Conservation (phyloP, 2,113 vertebrate genomes). For the Gallinago media region DNA sequence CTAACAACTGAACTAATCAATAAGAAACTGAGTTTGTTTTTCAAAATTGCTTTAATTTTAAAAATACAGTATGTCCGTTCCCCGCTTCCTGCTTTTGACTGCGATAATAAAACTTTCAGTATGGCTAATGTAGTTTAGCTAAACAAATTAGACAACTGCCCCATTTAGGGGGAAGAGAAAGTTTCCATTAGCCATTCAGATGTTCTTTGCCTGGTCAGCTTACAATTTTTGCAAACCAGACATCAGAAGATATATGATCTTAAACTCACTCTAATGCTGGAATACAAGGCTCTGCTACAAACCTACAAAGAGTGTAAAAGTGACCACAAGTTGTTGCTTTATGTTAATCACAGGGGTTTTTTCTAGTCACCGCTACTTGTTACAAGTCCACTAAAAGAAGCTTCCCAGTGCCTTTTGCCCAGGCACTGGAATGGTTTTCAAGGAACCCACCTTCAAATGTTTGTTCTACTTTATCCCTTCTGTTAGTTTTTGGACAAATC, state of each 20-base stretch:
- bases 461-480: background rate
- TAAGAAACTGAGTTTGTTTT: constrained; percentile 75
- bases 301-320: background rate
- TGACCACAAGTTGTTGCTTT: background rate
- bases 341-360: background rate
- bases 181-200: constrained; percentile 76
- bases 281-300: background rate
- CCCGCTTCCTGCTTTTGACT: constrained; percentile 77
- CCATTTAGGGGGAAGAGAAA: constrained; percentile 71
- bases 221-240: constrained; percentile 41
- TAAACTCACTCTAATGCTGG: background rate
- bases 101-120: constrained; percentile 79
- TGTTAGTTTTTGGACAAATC: background rate
- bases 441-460: background rate
- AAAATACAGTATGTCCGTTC: constrained; percentile 72
- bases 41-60: constrained; percentile 77
- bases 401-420: background rate
- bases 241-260: background rate
- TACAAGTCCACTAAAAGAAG: background rate
- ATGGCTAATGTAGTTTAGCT: constrained; percentile 81
- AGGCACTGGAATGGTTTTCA: background rate
- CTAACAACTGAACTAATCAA: constrained; percentile 80
- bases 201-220: constrained; percentile 59
- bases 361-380: background rate
- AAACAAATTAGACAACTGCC: constrained; percentile 79